phyloP scores from a whole-genome alignment of 2,888 invertebrate genomes.

The Ormyrus pomaceus region DNA sequence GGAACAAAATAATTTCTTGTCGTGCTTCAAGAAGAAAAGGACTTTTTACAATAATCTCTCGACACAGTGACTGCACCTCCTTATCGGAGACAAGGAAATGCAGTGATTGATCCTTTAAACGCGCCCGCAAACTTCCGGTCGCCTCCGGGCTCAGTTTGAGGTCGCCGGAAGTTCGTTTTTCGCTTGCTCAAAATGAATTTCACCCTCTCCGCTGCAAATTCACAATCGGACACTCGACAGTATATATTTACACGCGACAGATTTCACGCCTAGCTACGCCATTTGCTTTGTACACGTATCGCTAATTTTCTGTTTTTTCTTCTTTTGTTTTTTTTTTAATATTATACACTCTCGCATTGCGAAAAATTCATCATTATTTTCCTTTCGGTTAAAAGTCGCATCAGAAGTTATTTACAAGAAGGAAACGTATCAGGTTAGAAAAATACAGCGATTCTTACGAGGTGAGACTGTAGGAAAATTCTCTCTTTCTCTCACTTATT shows the following conservation, averaged over 20 bases:
- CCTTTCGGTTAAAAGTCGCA: conserved; percentile 54
- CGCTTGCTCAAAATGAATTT: not conserved
- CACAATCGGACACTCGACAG: not conserved
- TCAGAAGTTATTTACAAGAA: conserved; percentile 67
- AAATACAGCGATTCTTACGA: conserved; percentile 73
- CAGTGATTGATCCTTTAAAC: conserved; percentile 30
- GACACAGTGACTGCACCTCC: conserved; percentile 34
- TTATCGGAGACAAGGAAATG: conserved; percentile 21
- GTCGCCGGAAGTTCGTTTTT: conserved; percentile 21
- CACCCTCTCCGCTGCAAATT: not conserved
- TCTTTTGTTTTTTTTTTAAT: not conserved
- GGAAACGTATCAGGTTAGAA: conserved; percentile 72
- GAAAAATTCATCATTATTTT: conserved; percentile 38
- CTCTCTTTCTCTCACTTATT: conserved; percentile 53
- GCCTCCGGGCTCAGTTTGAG: conserved; percentile 37
- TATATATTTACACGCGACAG: conserved; percentile 48
- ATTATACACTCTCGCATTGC: conserved; percentile 16
- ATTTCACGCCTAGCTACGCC: conserved; percentile 9
- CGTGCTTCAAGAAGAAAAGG: no score
- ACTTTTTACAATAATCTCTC: no score
- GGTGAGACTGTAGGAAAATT: conserved; percentile 68
- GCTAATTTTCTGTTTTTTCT: conserved; percentile 7
- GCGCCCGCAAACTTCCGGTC: conserved; percentile 38
- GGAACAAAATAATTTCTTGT: no score
- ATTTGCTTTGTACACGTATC: conserved; percentile 37